Evolutionary conservation across 2,888 invertebrate genomes (phyloP).

Genomic region (Pammene aurita): DNA sequence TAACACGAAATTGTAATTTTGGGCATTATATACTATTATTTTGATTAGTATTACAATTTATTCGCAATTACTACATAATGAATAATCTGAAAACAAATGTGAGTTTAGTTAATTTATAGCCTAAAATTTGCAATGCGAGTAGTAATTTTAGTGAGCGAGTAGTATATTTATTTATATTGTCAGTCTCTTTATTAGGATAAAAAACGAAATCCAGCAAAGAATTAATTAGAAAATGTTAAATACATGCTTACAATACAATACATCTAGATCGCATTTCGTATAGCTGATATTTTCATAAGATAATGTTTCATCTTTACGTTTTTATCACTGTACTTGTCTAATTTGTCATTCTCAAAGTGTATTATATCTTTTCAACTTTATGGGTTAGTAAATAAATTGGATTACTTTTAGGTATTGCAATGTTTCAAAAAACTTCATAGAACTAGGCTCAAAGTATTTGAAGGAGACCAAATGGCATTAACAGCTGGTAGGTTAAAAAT

Average conservation of each 20-base stretch:
- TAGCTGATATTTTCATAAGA: too few species aligned
- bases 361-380: not conserved
- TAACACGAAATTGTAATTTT: not conserved
- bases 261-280: too few species aligned
- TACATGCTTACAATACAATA: too few species aligned
- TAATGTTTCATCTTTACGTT: too few species aligned
- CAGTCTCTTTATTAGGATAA: too few species aligned
- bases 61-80: slow-evolving; percentile 4
- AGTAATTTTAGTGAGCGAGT: too few species aligned
- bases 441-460: slow-evolving; percentile 86
- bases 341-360: too few species aligned
- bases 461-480: slow-evolving; percentile 85
- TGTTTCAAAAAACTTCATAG: slow-evolving; percentile 89
- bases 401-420: slow-evolving; percentile 83
- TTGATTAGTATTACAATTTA: not conserved
- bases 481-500: slow-evolving; percentile 86
- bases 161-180: too few species aligned
- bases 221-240: too few species aligned
- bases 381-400: not conserved
- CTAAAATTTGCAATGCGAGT: not conserved
- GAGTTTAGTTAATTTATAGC: not conserved
- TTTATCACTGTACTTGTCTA: too few species aligned
- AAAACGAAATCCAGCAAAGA: too few species aligned
- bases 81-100: slow-evolving; percentile 23
- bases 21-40: not conserved